These are phyloP conservation scores for Brachionus rubens DNA, from an alignment of 1,140 invertebrate genomes.

Conservation along the genomic window DNA sequence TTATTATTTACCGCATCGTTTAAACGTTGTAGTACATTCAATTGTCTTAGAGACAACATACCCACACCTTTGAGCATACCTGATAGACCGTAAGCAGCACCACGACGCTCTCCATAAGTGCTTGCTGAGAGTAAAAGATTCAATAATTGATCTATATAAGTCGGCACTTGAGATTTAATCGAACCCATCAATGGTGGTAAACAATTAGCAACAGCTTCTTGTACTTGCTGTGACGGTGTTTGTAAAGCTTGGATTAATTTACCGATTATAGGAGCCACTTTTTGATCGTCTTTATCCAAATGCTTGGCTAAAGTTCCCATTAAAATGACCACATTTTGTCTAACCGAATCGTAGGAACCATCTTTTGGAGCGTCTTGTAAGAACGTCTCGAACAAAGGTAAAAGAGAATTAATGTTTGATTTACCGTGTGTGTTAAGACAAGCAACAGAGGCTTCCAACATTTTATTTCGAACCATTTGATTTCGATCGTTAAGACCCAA, in stretches of 20 bases:
- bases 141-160: constrained; percentile 80
- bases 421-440: constrained; percentile 81
- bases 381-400: constrained; percentile 84
- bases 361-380: constrained; percentile 74
- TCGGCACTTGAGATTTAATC: constrained; percentile 81
- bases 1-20: constrained; percentile 93
- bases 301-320: constrained; percentile 93
- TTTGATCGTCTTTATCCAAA: constrained; percentile 83
- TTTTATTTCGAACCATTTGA: constrained; percentile 76
- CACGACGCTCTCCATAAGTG: constrained; percentile 91
- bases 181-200: constrained; percentile 85
- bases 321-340: constrained; percentile 64
- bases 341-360: constrained; percentile 30
- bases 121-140: constrained; percentile 82
- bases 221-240: constrained; percentile 90
- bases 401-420: constrained; percentile 66
- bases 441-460: constrained; percentile 86
- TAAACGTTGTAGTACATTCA: constrained; percentile 89
- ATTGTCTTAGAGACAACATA: constrained; percentile 86
- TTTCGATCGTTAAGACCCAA: constrained; percentile 79
- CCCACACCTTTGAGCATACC: constrained; percentile 85
- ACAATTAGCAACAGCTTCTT: constrained; percentile 95
- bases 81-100: constrained; percentile 61
- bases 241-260: constrained; percentile 84
- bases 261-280: constrained; percentile 84